phyloP scores from a whole-genome alignment of 2,797 vertebrate genomes.

The Thaleichthys pacificus region DNA sequence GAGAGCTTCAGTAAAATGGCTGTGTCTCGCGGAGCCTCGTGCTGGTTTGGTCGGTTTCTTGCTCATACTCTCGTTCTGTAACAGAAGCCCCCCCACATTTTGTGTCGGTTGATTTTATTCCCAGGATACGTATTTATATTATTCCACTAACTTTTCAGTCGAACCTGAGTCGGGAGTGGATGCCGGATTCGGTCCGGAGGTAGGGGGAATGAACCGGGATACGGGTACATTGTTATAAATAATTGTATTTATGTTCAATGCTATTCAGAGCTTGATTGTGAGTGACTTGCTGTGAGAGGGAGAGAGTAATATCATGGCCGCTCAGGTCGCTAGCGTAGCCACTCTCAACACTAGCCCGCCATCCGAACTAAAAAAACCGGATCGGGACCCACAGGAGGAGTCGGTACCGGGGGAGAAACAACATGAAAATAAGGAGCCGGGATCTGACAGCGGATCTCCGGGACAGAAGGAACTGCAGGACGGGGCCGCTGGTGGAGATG shows the following conservation, averaged over 20 bases:
- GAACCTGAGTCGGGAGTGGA: conserved; percentile 71
- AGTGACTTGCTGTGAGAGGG: conserved; percentile 74
- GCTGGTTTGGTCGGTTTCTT: conserved; percentile 91
- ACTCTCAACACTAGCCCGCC: conserved; percentile 87
- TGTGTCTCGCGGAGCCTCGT: conserved; percentile 96
- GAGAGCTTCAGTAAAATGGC: conserved; percentile 86
- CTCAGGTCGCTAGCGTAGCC: conserved; percentile 95
- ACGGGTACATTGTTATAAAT: conserved; percentile 76
- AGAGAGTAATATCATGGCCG: conserved; percentile 88
- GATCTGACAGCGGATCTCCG: conserved; percentile 75
- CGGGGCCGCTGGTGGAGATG: conserved; percentile 84
- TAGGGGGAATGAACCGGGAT: conserved; percentile 79
- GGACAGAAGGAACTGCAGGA: conserved; percentile 88
- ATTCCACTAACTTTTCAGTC: conserved; percentile 65
- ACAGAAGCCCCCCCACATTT: conserved; percentile 73
- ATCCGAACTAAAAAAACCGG: conserved; percentile 94
- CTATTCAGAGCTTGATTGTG: conserved; percentile 71
- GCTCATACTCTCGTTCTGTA: conserved; percentile 81
- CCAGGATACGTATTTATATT: conserved; percentile 73
- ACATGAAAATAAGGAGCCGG: conserved; percentile 77
- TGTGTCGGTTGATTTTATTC: conserved; percentile 72
- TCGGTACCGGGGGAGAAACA: conserved; percentile 85
- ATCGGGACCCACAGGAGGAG: conserved; percentile 85
- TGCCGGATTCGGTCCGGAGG: conserved; percentile 80
- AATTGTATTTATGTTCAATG: conserved; percentile 78